Percentiles rank a stretch among this genome's conserved stretches.
These are phyloP conservation scores for Temnothorax ravouxi DNA, from an alignment of 2,888 invertebrate species.

Conservation along the genomic window DNA sequence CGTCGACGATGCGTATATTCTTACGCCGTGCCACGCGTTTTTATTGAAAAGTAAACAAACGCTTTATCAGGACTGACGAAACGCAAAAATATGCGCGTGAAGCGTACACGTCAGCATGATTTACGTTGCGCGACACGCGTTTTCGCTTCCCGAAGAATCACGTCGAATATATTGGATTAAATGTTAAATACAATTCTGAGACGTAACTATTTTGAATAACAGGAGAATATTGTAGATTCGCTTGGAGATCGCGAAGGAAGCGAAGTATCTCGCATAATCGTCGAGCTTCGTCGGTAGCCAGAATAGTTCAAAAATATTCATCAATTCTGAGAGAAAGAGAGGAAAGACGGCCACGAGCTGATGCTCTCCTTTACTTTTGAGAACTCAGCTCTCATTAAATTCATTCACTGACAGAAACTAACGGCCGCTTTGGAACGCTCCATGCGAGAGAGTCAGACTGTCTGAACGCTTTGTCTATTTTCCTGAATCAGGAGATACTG, in stretches of 20 bases:
- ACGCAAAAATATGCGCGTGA: constrained; percentile 62
- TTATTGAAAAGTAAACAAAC: constrained; percentile 57
- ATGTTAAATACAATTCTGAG: not conserved
- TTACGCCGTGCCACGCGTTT: constrained; percentile 37
- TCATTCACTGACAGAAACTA: constrained; percentile 43
- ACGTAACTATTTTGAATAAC: constrained; percentile 3
- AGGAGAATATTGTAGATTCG: not conserved
- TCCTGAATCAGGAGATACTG: constrained; percentile 83
- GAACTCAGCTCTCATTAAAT: constrained; percentile 25
- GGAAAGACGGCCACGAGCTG: not conserved
- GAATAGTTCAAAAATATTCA: not conserved
- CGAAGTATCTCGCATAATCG: constrained; percentile 12
- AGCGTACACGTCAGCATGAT: constrained; percentile 37
- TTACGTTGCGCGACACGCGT: constrained; percentile 12
- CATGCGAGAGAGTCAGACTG: constrained; percentile 65
- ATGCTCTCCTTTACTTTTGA: not conserved
- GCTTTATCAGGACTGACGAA: constrained; percentile 59
- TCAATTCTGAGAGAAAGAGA: not conserved
- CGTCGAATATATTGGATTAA: not conserved
- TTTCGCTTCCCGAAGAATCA: constrained; percentile 20
- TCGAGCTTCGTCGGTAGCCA: not conserved
- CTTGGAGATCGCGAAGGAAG: not conserved
- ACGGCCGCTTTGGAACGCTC: constrained; percentile 73
- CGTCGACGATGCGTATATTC: constrained; percentile 2
- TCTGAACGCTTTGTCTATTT: constrained; percentile 80